Evolutionary conservation across 2,797 vertebrate species (phyloP).

Genomic region (Pipistrellus nathusii): DNA sequence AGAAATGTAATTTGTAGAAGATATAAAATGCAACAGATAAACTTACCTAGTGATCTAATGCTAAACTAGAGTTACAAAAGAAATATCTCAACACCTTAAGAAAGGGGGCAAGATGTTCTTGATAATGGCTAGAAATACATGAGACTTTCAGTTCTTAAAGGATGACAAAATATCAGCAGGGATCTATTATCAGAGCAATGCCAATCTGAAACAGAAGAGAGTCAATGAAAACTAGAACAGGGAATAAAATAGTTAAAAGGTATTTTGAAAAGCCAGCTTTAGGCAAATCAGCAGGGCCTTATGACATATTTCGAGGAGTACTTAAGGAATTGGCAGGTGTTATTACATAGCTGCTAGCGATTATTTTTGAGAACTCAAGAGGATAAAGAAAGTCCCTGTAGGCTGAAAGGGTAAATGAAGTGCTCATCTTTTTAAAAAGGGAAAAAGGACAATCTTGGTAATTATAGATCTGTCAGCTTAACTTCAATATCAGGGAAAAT

Average conservation of each 20-base stretch:
- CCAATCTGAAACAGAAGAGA: conserved; percentile 22
- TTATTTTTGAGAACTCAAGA: conserved; percentile 83
- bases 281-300: conserved; percentile 79
- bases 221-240: conserved; percentile 14
- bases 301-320: conserved; percentile 76
- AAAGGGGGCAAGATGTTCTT: neutral
- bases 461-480: conserved; percentile 82
- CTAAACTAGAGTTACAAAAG: neutral
- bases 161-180: conserved; percentile 4
- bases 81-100: conserved; percentile 13
- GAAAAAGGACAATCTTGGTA: conserved; percentile 80
- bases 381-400: conserved; percentile 81
- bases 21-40: conserved; percentile 14
- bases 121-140: neutral
- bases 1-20: neutral
- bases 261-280: conserved; percentile 75
- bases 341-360: conserved; percentile 79
- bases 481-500: conserved; percentile 81
- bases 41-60: neutral
- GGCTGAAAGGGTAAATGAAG: conserved; percentile 81
- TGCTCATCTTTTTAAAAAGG: conserved; percentile 81
- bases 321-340: conserved; percentile 83
- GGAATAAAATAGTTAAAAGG: conserved; percentile 77
- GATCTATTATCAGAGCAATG: conserved; percentile 43
- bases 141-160: conserved; percentile 48